Evolutionary conservation across 2,797 vertebrate genomes (phyloP).

Genomic region (Crenuchus spilurus): DNA sequence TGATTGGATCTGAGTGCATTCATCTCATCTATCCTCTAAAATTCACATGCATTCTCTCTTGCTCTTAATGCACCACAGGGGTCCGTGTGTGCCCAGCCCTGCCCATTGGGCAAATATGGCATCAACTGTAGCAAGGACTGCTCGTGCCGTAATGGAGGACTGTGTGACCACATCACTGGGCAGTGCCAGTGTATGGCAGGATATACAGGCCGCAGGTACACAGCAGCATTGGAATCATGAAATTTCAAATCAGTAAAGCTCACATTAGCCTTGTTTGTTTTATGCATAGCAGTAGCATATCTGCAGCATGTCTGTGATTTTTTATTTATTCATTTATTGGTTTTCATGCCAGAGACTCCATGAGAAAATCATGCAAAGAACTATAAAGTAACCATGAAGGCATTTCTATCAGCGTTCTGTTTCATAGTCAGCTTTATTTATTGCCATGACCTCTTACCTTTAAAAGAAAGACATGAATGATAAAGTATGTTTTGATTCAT

Average conservation of each 20-base stretch:
- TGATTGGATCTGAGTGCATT: conserved; percentile 34
- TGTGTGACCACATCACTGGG: conserved; percentile 92
- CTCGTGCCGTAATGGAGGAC: conserved; percentile 91
- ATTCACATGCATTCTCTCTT: conserved; percentile 5
- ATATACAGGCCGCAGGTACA: conserved; percentile 93
- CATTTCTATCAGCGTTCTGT: not conserved
- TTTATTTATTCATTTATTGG: not conserved
- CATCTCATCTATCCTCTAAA: not conserved
- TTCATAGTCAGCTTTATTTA: not conserved
- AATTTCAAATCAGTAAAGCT: not conserved
- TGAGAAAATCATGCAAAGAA: not conserved
- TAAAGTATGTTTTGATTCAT: not conserved
- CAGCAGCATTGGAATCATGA: conserved; percentile 3
- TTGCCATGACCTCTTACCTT: not conserved
- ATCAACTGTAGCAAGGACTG: conserved; percentile 97
- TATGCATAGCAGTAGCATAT: not conserved
- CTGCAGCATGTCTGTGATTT: not conserved
- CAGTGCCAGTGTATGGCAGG: conserved; percentile 92
- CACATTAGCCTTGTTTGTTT: not conserved
- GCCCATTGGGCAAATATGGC: conserved; percentile 89
- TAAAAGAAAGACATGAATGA: not conserved
- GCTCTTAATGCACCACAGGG: conserved; percentile 75
- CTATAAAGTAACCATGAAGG: not conserved
- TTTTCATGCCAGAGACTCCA: not conserved
- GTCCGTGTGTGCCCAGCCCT: conserved; percentile 94